A percentile compares a stretch with the other conserved stretches of the same genome.
Conservation (phyloP, 2,113 vertebrate genomes). For the Ameiurus melas region DNA sequence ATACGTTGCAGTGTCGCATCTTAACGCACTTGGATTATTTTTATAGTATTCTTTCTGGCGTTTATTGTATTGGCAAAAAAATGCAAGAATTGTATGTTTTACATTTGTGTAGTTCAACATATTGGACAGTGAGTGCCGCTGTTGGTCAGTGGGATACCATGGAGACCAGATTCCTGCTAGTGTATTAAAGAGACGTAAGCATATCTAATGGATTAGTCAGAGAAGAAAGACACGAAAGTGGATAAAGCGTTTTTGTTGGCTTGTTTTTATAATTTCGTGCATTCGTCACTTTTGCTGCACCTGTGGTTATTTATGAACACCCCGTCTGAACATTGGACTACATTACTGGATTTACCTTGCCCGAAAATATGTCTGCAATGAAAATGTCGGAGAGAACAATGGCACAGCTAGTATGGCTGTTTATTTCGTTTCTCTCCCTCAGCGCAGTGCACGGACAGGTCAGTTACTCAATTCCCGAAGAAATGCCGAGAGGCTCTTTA, state of each 20-base stretch:
- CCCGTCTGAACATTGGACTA: not conserved
- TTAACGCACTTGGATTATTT: not conserved
- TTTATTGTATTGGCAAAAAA: not conserved
- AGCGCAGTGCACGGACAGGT: conserved; percentile 31
- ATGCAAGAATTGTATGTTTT: not conserved
- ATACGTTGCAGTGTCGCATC: not conserved
- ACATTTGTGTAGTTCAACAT: not conserved
- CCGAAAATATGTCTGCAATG: not conserved
- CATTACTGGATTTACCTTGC: not conserved
- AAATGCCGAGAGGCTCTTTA: conserved; percentile 41
- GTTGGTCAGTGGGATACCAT: conserved; percentile 71
- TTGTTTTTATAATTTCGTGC: not conserved
- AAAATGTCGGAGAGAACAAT: conserved; percentile 2
- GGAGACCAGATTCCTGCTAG: not conserved
- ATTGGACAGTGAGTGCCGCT: conserved; percentile 74
- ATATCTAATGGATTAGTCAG: not conserved
- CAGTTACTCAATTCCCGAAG: conserved; percentile 49
- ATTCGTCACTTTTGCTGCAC: not conserved
- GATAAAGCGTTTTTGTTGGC: not conserved
- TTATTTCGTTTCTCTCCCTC: conserved; percentile 37
- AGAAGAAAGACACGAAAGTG: not conserved
- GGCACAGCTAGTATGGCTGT: not conserved
- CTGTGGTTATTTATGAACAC: not conserved
- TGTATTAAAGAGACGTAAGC: not conserved
- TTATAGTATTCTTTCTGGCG: not conserved